These are phyloP conservation scores for Linurgus olivaceus DNA, from an alignment of 2,797 vertebrate genomes.

Conservation along the genomic window DNA sequence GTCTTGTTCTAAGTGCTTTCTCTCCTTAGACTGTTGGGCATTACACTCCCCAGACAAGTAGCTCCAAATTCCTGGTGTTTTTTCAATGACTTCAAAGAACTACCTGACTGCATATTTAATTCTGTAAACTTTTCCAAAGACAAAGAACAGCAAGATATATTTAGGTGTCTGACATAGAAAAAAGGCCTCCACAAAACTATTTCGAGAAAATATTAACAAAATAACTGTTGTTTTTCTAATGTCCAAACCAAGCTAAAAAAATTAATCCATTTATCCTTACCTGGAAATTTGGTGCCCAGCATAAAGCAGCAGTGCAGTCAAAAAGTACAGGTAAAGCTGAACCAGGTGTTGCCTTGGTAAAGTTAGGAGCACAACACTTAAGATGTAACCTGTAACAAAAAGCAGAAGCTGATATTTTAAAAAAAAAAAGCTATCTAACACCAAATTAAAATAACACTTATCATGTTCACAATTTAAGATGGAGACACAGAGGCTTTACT, in stretches of 20 bases:
- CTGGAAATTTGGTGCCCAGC: conserved; percentile 98
- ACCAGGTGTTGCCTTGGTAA: conserved; percentile 95
- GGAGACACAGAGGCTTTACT: neutral
- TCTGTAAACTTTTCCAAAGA: neutral
- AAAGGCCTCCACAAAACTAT: neutral
- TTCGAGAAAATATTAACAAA: neutral
- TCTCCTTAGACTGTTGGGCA: neutral
- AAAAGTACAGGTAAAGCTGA: conserved; percentile 94
- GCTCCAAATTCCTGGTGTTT: neutral
- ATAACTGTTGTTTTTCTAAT: neutral
- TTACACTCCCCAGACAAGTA: neutral
- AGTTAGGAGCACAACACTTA: conserved; percentile 94
- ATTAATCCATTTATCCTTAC: conserved; percentile 69
- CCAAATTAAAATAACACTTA: neutral
- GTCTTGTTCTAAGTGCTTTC: neutral
- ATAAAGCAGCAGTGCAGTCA: conserved; percentile 93
- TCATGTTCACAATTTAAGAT: neutral
- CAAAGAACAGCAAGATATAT: neutral
- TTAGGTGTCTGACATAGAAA: neutral
- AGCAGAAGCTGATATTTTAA: neutral
- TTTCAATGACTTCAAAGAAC: neutral
- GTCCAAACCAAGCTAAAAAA: neutral
- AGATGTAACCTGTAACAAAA: conserved; percentile 88
- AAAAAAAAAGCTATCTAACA: neutral
- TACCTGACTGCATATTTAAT: neutral